A percentile compares a stretch with the other conserved stretches of the same genome.
phyloP scores from a whole-genome alignment of 1,140 invertebrate genomes.

The Telenomus remus region DNA sequence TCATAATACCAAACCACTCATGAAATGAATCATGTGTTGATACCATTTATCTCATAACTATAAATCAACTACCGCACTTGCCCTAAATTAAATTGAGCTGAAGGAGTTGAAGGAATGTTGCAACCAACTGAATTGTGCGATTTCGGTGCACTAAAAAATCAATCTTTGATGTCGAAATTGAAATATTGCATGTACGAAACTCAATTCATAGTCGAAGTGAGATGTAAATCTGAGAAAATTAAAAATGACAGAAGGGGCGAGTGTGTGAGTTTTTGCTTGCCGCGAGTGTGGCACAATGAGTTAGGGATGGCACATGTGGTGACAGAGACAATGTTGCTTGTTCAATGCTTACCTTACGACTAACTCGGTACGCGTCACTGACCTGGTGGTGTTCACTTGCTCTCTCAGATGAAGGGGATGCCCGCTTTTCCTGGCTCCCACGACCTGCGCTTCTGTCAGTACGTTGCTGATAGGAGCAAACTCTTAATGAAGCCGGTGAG shows the following conservation, averaged over 20 bases:
- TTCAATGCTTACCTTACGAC: slow-evolving; percentile 76
- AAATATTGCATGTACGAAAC: slow-evolving; percentile 4
- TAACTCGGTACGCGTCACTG: slow-evolving; percentile 74
- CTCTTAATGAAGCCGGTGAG: slow-evolving; percentile 96
- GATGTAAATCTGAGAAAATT: slow-evolving; percentile 1
- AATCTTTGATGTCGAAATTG: too few species aligned
- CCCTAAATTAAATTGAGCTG: too few species aligned
- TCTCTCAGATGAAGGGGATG: slow-evolving; percentile 92
- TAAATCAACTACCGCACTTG: too few species aligned
- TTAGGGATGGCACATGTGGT: slow-evolving; percentile 74
- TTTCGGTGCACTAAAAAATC: too few species aligned
- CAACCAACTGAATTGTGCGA: too few species aligned
- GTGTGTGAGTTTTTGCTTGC: slow-evolving; percentile 53
- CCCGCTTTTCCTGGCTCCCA: slow-evolving; percentile 93
- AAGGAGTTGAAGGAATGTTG: too few species aligned
- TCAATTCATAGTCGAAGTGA: slow-evolving; percentile 21
- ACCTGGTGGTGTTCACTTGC: slow-evolving; percentile 75
- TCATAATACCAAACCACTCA: too few species aligned
- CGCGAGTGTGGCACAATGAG: slow-evolving; percentile 65
- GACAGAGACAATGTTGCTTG: slow-evolving; percentile 76
- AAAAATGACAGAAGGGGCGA: slow-evolving; percentile 13
- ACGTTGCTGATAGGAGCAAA: slow-evolving; percentile 94
- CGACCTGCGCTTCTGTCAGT: slow-evolving; percentile 94
- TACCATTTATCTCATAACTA: too few species aligned
- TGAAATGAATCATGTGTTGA: too few species aligned